These are phyloP conservation scores for Pardalotus punctatus DNA, from an alignment of 2,113 vertebrate genomes.

Conservation along the genomic window DNA sequence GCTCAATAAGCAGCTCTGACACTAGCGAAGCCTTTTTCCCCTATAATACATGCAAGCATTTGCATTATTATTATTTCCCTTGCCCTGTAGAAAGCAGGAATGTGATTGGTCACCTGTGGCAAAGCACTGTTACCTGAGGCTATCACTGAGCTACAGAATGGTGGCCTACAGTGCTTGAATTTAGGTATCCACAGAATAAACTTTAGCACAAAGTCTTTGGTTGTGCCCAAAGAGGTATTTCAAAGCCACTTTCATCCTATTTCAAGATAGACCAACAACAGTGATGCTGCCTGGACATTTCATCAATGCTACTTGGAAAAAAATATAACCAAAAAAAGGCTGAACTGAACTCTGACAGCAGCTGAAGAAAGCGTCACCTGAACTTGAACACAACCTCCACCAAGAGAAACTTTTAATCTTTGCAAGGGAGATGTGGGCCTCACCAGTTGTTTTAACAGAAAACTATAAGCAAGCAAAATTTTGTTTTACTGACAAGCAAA, in stretches of 20 bases:
- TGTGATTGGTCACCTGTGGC: neutral
- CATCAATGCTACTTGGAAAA: neutral
- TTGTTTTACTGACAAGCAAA: neutral
- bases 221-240: neutral
- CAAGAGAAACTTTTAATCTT: neutral
- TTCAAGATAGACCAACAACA: neutral
- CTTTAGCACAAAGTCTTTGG: neutral
- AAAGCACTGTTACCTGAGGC: neutral
- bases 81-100: neutral
- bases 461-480: neutral
- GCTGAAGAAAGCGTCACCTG: neutral
- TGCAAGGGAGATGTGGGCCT: neutral
- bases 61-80: neutral
- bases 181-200: neutral
- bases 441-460: neutral
- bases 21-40: neutral
- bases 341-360: neutral
- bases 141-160: neutral
- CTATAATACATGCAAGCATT: neutral
- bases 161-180: rapidly evolving
- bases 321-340: neutral
- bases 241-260: neutral
- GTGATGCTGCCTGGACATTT: rapidly evolving
- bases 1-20: neutral
- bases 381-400: neutral